A percentile compares a stretch with the other conserved stretches of the same genome.
Conservation (phyloP, 2,797 vertebrate species). For the Nothura maculosa region DNA sequence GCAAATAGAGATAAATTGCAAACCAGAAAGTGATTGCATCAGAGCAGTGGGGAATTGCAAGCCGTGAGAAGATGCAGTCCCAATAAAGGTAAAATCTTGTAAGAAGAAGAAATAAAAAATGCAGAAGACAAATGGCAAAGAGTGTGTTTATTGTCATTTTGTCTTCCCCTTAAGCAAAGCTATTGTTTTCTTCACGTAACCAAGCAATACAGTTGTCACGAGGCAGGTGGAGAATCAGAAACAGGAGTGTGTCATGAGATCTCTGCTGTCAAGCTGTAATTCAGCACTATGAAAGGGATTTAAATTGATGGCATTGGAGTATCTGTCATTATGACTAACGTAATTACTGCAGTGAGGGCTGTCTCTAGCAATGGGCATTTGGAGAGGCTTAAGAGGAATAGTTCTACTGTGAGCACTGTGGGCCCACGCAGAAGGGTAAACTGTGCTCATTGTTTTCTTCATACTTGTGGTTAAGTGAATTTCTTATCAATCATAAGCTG, state of each 20-base stretch:
- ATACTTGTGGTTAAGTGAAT: neutral
- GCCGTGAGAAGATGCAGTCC: neutral
- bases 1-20: neutral
- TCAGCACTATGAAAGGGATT: slow-evolving; percentile 37
- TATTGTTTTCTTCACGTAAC: slow-evolving; percentile 4
- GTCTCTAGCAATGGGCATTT: neutral
- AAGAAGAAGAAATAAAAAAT: neutral
- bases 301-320: slow-evolving; percentile 10
- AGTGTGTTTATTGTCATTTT: neutral
- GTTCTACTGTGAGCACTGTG: neutral
- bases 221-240: neutral
- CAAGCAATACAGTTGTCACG: neutral
- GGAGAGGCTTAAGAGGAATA: neutral
- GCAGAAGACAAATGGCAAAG: neutral
- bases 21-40: neutral
- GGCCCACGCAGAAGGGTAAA: fast-evolving
- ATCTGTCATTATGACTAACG: neutral
- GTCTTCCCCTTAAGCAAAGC: neutral
- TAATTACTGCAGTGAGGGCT: neutral
- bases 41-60: neutral
- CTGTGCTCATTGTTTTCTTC: neutral
- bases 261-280: slow-evolving; percentile 44
- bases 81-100: neutral
- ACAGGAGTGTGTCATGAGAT: slow-evolving; percentile 7
- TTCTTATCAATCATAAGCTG: neutral